These are phyloP conservation scores for Lomographa bimaculata DNA, from an alignment of 2,888 invertebrate species.

Conservation along the genomic window DNA sequence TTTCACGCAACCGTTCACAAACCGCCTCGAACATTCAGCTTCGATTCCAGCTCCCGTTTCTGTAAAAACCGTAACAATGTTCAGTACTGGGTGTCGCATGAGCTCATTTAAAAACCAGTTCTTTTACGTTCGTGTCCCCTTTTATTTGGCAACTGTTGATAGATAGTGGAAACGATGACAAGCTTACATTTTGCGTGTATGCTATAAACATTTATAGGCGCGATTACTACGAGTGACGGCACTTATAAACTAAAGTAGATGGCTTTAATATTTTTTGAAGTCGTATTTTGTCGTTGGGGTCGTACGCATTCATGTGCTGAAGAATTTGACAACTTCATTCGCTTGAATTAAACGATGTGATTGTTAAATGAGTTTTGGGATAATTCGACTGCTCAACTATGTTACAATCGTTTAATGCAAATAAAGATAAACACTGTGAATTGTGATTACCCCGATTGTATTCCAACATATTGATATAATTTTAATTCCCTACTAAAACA, in stretches of 20 bases:
- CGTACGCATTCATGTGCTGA: neutral
- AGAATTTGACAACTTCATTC: conserved; percentile 7
- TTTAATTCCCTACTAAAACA: too few relatives aligned
- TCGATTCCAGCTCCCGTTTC: conserved; percentile 20
- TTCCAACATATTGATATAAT: too few relatives aligned
- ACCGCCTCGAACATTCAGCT: conserved; percentile 13
- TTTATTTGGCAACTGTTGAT: conserved; percentile 26
- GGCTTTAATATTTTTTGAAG: conserved; percentile 8
- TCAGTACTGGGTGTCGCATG: conserved; percentile 23
- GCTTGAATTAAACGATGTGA: too few relatives aligned
- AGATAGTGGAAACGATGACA: conserved; percentile 24
- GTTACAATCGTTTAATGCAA: too few relatives aligned
- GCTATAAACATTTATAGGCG: conserved; percentile 16
- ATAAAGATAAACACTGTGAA: too few relatives aligned
- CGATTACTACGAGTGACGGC: conserved; percentile 12
- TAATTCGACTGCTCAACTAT: too few relatives aligned
- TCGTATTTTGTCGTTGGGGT: too few relatives aligned
- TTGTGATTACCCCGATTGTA: too few relatives aligned
- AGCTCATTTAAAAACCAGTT: conserved; percentile 25
- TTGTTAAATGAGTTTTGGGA: too few relatives aligned
- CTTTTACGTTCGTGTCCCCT: conserved; percentile 17
- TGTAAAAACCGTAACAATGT: conserved; percentile 26
- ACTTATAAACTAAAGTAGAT: conserved; percentile 10
- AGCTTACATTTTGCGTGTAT: conserved; percentile 19
- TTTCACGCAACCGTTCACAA: neutral